phyloP scores from a whole-genome alignment of 2,888 invertebrate genomes.

The Ennomos quercinarius region DNA sequence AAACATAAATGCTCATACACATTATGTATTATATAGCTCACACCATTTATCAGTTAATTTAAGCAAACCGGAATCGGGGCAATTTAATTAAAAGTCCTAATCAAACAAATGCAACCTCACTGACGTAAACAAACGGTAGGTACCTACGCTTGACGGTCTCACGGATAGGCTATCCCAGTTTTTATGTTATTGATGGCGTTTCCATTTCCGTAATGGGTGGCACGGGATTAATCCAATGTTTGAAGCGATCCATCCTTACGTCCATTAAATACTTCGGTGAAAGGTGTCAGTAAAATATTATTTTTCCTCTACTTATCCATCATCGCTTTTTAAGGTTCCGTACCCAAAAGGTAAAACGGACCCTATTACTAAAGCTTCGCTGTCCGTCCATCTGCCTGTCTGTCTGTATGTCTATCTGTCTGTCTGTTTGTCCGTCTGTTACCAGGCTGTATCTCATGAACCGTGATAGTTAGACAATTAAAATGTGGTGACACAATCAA shows the following conservation, averaged over 20 bases:
- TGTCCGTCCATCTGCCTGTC: too few species aligned
- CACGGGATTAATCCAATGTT: constrained; percentile 33
- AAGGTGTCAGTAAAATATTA: constrained; percentile 16
- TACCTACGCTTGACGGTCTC: background rate
- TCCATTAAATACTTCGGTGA: constrained; percentile 19
- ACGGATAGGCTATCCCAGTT: constrained; percentile 15
- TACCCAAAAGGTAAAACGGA: too few species aligned
- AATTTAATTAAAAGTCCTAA: constrained; percentile 4
- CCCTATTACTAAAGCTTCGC: too few species aligned
- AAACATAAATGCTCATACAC: constrained; percentile 9
- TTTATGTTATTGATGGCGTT: constrained; percentile 34
- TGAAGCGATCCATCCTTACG: constrained; percentile 13
- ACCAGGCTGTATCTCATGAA: too few species aligned
- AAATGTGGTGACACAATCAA: too few species aligned
- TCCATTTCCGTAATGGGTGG: constrained; percentile 34
- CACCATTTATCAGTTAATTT: constrained; percentile 4
- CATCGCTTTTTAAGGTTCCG: constrained; percentile 11
- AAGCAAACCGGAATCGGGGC: background rate
- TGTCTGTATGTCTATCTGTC: too few species aligned
- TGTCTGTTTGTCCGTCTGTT: too few species aligned
- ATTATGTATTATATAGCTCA: constrained; percentile 7
- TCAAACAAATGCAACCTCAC: constrained; percentile 5
- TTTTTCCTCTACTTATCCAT: constrained; percentile 19
- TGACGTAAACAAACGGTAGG: constrained; percentile 6
- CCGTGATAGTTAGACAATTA: too few species aligned